These are phyloP conservation scores for Saimiri boliviensis DNA, from an alignment of 2,113 vertebrate genomes.

Conservation along the genomic window DNA sequence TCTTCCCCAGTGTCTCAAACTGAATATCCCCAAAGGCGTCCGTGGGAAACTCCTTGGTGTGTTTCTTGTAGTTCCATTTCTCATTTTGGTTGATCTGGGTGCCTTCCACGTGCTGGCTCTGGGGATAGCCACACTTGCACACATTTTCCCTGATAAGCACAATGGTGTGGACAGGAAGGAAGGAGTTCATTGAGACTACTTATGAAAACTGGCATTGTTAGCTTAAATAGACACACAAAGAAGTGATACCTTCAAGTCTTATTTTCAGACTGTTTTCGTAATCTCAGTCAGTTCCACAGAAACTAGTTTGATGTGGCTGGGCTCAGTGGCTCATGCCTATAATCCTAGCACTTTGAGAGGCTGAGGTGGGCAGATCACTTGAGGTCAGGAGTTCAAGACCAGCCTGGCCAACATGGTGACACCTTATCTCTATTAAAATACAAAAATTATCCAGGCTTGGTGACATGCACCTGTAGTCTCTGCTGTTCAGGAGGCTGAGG, in stretches of 20 bases:
- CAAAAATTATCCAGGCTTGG: no score
- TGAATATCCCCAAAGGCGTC: conserved; percentile 88
- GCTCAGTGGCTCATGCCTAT: no score
- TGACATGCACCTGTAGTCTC: no score
- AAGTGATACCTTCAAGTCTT: background rate
- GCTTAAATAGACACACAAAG: background rate
- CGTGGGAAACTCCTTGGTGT: conserved; percentile 86
- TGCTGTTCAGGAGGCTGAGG: no score
- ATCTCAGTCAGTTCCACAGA: background rate
- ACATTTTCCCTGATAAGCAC: conserved; percentile 78
- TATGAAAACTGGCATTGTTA: background rate
- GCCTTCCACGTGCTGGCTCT: conserved; percentile 85
- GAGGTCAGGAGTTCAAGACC: no score
- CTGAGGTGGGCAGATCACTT: no score
- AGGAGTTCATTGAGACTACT: background rate
- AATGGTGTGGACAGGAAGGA: rapidly evolving
- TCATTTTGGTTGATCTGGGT: conserved; percentile 83
- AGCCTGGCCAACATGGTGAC: no score
- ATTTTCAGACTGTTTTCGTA: background rate
- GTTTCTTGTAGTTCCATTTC: conserved; percentile 88
- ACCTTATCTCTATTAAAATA: no score
- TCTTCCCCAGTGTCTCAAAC: conserved; percentile 87
- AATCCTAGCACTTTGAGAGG: no score
- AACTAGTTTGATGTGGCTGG: background rate
- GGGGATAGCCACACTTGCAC: conserved; percentile 86